Percentiles rank a stretch among this genome's conserved stretches.
Evolutionary conservation across 30 jellyfish, hydroid and myxozoan genomes (phyloP).

Genomic region (Rhopilema esculentum): DNA sequence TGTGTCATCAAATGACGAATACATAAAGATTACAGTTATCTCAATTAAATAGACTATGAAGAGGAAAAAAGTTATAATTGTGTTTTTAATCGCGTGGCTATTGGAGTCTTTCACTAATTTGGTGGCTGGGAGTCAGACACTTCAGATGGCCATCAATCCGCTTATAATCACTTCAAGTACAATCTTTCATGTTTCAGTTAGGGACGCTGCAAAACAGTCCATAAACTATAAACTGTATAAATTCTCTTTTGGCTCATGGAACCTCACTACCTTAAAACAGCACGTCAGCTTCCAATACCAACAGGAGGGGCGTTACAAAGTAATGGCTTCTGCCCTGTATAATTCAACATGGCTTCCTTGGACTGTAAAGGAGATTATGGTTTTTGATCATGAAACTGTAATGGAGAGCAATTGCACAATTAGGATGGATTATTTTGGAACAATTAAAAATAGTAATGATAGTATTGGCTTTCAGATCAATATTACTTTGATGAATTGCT

Average conservation of each 20-base stretch:
- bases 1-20: too few relatives aligned
- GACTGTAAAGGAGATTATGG: constrained; percentile 40
- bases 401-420: constrained; percentile 33
- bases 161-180: constrained; percentile 1
- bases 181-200: constrained; percentile 5
- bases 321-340: constrained; percentile 24
- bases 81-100: too few relatives aligned
- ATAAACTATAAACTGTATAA: neutral
- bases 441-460: neutral
- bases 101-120: too few relatives aligned
- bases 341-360: constrained; percentile 32
- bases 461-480: neutral
- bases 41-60: too few relatives aligned
- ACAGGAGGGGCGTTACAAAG: neutral
- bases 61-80: too few relatives aligned
- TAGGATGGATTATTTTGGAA: neutral
- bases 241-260: constrained; percentile 49
- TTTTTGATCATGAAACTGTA: constrained; percentile 51
- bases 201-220: neutral
- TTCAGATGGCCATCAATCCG: neutral
- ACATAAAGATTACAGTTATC: too few relatives aligned
- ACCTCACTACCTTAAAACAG: neutral
- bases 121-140: neutral
- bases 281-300: constrained; percentile 4
- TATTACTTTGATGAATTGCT: constrained; percentile 15